Evolutionary conservation across 2,113 vertebrate species (phyloP).

Genomic region (Phycodurus eques): DNA sequence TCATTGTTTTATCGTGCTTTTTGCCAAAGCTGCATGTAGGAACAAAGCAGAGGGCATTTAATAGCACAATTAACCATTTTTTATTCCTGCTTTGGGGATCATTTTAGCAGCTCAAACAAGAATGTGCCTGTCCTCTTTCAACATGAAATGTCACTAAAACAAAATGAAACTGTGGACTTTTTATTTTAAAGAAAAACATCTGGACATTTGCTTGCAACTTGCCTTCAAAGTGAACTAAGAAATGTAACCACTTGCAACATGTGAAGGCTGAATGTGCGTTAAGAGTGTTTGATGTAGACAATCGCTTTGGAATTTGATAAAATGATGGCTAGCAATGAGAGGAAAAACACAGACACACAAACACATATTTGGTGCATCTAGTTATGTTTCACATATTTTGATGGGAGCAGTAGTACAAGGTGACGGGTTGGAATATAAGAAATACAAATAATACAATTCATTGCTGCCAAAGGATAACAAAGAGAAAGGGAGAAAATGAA

Average conservation of each 20-base stretch:
- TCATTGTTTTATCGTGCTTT: conserved; percentile 23
- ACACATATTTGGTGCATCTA: not conserved
- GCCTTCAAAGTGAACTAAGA: not conserved
- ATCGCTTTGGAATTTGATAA: not conserved
- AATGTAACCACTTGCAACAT: not conserved
- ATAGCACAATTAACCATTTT: conserved; percentile 2
- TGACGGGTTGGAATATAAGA: conserved; percentile 7
- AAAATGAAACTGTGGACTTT: not conserved
- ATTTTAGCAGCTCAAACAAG: not conserved
- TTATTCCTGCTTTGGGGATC: not conserved
- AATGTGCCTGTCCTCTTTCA: not conserved
- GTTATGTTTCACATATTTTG: not conserved
- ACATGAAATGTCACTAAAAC: not conserved
- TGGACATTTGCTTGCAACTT: not conserved
- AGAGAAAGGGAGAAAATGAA: not conserved
- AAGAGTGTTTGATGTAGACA: not conserved
- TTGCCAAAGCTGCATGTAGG: conserved; percentile 15
- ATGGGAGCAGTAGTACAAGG: not conserved
- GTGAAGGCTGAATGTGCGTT: not conserved
- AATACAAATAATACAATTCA: conserved; percentile 7
- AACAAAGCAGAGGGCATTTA: not conserved
- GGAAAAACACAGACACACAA: not conserved
- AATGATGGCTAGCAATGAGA: not conserved
- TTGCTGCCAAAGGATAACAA: not conserved
- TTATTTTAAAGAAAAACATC: not conserved